phyloP scores from a whole-genome alignment of 2,797 vertebrate genomes.

The Mus minutoides region DNA sequence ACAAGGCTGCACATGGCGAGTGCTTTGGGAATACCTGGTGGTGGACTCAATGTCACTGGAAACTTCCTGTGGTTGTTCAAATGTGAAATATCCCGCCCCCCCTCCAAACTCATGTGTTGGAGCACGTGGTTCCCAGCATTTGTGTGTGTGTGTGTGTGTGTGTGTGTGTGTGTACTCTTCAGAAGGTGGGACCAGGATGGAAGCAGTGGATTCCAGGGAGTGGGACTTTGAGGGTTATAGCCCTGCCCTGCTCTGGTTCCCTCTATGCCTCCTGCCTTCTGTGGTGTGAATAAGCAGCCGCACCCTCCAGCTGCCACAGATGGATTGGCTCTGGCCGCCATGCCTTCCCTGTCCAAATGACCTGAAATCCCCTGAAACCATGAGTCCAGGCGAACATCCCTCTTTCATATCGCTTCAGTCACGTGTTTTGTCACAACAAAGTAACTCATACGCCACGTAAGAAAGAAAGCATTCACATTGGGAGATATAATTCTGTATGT shows the following conservation, averaged over 20 bases:
- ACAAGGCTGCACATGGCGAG: not conserved
- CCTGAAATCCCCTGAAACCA: not conserved
- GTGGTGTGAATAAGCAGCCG: not conserved
- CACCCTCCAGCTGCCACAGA: not conserved
- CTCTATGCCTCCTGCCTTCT: not conserved
- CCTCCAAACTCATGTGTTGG: not conserved
- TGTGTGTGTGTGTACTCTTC: not conserved
- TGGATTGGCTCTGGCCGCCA: too few relatives aligned
- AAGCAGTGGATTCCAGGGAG: not conserved
- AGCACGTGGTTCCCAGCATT: not conserved
- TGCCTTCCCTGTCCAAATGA: not conserved
- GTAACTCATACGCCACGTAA: rapidly evolving
- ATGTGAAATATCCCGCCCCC: not conserved
- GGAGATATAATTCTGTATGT: not conserved
- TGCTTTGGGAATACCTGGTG: too few relatives aligned
- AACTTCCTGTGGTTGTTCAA: not conserved
- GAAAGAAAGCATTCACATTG: not conserved
- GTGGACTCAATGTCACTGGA: not conserved
- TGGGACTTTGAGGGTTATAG: not conserved
- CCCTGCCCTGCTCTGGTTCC: not conserved
- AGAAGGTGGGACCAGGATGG: not conserved
- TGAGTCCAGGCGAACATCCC: not conserved
- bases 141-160: too few relatives aligned
- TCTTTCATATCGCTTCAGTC: not conserved
- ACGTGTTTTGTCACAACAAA: not conserved